A percentile compares a stretch with the other conserved stretches of the same genome.
Conservation (phyloP, 2,113 vertebrate species). For the Raja brachyura region DNA sequence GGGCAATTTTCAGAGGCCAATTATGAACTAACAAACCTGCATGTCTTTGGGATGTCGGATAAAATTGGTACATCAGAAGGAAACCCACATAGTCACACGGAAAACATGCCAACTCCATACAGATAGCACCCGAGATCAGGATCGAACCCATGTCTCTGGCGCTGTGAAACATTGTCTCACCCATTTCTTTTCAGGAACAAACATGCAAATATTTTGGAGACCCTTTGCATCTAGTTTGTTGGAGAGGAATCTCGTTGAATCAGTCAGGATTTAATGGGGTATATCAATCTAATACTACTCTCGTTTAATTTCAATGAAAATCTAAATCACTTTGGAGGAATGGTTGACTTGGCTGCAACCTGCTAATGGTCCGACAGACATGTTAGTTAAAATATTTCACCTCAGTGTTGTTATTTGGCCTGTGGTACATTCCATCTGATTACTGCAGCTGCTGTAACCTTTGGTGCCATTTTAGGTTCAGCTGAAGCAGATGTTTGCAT, state of each 20-base stretch:
- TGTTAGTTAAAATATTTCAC: neutral
- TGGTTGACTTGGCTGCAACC: neutral
- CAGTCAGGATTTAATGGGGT: neutral
- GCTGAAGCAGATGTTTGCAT: neutral
- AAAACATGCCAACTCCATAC: no score
- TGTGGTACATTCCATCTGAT: neutral
- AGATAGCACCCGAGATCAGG: no score
- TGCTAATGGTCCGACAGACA: neutral
- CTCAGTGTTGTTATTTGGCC: neutral
- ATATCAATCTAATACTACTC: neutral
- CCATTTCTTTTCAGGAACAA: neutral
- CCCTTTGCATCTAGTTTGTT: neutral
- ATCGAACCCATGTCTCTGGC: no score
- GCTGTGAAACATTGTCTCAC: no score
- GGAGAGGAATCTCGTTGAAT: neutral
- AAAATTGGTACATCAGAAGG: no score
- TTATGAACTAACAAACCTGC: no score
- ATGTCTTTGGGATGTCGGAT: no score
- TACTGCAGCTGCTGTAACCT: neutral
- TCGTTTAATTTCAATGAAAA: neutral
- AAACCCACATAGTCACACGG: no score
- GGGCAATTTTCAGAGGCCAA: no score
- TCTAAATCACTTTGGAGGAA: neutral
- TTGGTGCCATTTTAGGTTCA: neutral
- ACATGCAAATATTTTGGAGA: neutral